Conservation (phyloP, 2,113 vertebrate genomes). For the Syrmaticus mikado region DNA sequence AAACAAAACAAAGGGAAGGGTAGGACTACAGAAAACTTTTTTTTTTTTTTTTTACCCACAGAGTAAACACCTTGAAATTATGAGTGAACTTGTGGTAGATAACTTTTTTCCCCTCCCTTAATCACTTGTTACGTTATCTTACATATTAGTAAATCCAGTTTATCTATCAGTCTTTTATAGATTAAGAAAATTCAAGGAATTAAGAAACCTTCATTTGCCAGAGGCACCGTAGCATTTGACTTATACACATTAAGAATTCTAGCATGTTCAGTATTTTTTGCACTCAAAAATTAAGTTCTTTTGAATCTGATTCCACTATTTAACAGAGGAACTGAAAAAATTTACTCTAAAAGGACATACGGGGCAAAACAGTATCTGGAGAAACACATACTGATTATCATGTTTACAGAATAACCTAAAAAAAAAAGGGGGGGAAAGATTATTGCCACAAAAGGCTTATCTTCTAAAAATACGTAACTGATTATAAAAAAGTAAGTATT, state of each 20-base stretch:
- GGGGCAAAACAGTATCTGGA: neutral
- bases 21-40: neutral
- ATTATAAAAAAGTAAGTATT: neutral
- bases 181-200: neutral
- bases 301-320: neutral
- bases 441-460: neutral
- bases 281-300: neutral
- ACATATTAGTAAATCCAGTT: neutral
- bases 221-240: neutral
- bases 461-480: neutral
- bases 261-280: neutral
- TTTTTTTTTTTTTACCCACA: neutral
- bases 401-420: neutral
- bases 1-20: neutral
- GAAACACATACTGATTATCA: neutral
- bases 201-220: neutral
- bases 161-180: neutral
- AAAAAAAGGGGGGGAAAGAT: neutral
- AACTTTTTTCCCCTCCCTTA: neutral
- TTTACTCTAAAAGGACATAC: neutral
- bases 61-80: neutral
- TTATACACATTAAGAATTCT: neutral
- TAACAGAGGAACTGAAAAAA: neutral
- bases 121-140: neutral
- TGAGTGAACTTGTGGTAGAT: neutral